A percentile compares a stretch with the other conserved stretches of the same genome.
Evolutionary conservation across 2,888 invertebrate genomes (phyloP).

Genomic region (Glaucopsyche alexis): DNA sequence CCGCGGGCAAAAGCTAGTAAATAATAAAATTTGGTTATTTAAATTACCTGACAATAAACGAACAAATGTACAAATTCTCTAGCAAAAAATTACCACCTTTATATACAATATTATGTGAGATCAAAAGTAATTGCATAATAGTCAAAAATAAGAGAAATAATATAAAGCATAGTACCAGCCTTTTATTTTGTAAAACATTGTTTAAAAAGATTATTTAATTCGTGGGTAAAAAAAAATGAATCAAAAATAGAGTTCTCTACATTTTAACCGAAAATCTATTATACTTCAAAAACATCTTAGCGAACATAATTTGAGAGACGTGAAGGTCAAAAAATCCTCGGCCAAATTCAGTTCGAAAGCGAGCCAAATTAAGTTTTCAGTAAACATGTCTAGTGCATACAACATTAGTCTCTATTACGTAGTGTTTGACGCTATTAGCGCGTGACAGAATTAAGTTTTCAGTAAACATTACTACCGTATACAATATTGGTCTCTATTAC

Average conservation of each 20-base stretch:
- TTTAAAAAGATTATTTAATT: too few relatives aligned
- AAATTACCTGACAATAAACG: too few relatives aligned
- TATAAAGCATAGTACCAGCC: too few relatives aligned
- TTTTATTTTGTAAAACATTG: too few relatives aligned
- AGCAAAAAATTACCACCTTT: too few relatives aligned
- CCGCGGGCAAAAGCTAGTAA: too few relatives aligned
- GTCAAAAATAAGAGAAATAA: too few relatives aligned
- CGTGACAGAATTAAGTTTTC: not conserved
- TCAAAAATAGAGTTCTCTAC: not conserved
- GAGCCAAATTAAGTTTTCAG: slow-evolving; percentile 23
- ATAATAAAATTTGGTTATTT: too few relatives aligned
- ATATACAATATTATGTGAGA: too few relatives aligned
- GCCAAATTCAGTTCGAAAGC: slow-evolving; percentile 20
- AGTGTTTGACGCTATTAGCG: not conserved
- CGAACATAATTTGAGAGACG: not conserved
- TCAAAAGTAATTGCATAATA: too few relatives aligned
- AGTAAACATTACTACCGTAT: not conserved
- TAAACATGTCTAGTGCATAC: not conserved
- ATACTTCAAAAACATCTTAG: not conserved
- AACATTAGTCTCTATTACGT: not conserved
- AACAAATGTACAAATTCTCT: too few relatives aligned
- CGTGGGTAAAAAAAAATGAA: not conserved
- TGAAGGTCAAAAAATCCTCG: slow-evolving; percentile 15
- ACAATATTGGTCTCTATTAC: not conserved
- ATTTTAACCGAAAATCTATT: not conserved